These are phyloP conservation scores for Branchipolynoe longqiensis DNA, from an alignment of 2,888 invertebrate genomes.

Conservation along the genomic window DNA sequence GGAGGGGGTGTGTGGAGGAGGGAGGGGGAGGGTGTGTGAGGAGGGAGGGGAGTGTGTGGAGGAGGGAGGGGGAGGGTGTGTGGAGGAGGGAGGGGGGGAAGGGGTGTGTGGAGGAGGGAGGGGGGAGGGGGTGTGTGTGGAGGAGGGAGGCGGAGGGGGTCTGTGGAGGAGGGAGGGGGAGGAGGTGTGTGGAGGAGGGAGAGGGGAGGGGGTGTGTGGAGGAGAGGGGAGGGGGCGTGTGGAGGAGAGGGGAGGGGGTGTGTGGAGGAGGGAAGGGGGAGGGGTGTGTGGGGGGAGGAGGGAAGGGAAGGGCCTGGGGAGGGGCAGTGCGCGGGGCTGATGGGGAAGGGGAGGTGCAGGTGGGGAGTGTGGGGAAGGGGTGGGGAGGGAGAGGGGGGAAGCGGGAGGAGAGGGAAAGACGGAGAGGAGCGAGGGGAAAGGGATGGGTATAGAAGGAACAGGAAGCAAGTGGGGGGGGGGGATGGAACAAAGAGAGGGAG, in stretches of 20 bases:
- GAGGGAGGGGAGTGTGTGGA: background rate
- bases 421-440: background rate
- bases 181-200: background rate
- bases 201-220: background rate
- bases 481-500: background rate
- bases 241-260: too few species aligned
- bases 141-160: background rate
- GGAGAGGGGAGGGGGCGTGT: background rate
- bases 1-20: background rate
- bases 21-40: background rate
- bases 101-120: background rate
- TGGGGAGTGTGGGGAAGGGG: background rate
- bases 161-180: background rate
- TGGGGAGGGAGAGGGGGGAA: background rate
- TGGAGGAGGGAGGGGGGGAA: background rate
- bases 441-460: background rate
- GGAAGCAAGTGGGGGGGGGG: background rate
- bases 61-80: background rate
- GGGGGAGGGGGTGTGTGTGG: background rate
- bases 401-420: background rate
- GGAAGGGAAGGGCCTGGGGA: background rate
- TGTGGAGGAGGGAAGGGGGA: background rate
- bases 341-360: background rate
- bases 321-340: background rate
- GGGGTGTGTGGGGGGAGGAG: background rate